Base-by-base conservation (phyloP, 37 sponge, comb jelly and placozoan species). In the Mnemiopsis leidyi region DNA sequence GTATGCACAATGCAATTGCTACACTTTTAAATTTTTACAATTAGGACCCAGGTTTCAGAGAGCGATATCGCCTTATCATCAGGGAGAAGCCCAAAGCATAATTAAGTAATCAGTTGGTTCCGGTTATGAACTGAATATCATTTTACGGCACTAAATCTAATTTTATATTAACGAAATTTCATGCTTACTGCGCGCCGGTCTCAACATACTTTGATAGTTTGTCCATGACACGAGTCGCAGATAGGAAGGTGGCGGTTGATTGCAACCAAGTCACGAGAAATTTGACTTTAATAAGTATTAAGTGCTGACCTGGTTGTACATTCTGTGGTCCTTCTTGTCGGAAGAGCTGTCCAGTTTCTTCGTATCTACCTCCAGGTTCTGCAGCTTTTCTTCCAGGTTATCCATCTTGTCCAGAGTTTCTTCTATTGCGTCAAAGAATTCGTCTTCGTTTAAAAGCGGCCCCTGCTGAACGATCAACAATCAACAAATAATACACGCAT, bases 391-490 rank as follows among this genome's bases (percentile, higher is more conserved):
- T 20, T 79, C 82, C 7, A 79, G 36, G 82, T 79, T 79, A 7
- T 79, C 82, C 82, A 79, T 79, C 29, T 79, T 79, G 9, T 79
- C 82, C 38, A 79, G 37, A 33, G 82, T 79, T 79, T 79, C 82
- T 31, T 79, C 82, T 79, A 79, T 79, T 29, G 82, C 82, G 82
- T 79, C 82, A 79, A 79, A 79, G 82, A 79, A 79, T 33, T 79
- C 31, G 37, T 79, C 82, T 29, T 79, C 82, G 82, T 79, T 28
- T 5, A 79, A 33, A 20, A 23, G 37, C 7, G 82, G 82, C 37
- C 82, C 82, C 32, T 79, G 82, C 82, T 79, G 82, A 1, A n/a
- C n/a, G n/a, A n/a, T n/a, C n/a, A n/a, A n/a, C n/a, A n/a, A n/a
- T n/a, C n/a, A n/a, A n/a, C n/a, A n/a, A n/a, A n/a, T n/a, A n/a